Evolutionary conservation across 2,797 vertebrate species (phyloP), one percentile per base, ranked within the genome.

Genomic region (Avahi laniger): DNA sequence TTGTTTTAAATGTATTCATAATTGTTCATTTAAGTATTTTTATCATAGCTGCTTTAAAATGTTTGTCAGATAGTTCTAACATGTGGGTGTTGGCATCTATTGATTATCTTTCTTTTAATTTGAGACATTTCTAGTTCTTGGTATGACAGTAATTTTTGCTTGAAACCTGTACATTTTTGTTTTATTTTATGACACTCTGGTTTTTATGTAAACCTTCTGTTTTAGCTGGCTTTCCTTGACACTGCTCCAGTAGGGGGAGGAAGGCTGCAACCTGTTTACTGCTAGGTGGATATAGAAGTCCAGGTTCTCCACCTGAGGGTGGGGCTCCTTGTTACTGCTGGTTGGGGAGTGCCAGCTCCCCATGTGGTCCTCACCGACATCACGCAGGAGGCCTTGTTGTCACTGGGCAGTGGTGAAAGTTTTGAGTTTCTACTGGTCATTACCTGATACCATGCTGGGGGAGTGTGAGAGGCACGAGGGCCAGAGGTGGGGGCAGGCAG

Each of bases 1-100:
- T 84, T 48, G 24, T 73, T 76, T 94, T 33, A 67, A 52, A 59
- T 50, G 20, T 73, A n/a, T 41, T 83, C 9, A 67, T 83, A 59
- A 35, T 89, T 89, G 33, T 41, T 63, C 59, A 88, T 67, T 89
- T 89, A 73, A 72, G 28, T 13, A 69, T 69, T 85, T 85, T 95
- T 61, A 48, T 87, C 9, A 80, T 67, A 26, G 22, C 41, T 93
- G 35, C 38, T 85, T 80, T 59, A 85, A 48, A 43, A 80, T 80
- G 12, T 43, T 83, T 78, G 43, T 67, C 91, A 93, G 75, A 75
- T 46, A 83, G 72, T 65, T 85, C 46, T 80, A 59, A 86, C 13
- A 73, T 79, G 50, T 72, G 48, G 26, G 28, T 73, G 2, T 95
- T 81, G 50, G 4, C 41, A 78, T 88, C 15, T 75, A 46, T 48